Percentiles rank a stretch among this genome's conserved stretches.
Conservation (phyloP, 2,888 invertebrate species). For the Calameuta idolon region DNA sequence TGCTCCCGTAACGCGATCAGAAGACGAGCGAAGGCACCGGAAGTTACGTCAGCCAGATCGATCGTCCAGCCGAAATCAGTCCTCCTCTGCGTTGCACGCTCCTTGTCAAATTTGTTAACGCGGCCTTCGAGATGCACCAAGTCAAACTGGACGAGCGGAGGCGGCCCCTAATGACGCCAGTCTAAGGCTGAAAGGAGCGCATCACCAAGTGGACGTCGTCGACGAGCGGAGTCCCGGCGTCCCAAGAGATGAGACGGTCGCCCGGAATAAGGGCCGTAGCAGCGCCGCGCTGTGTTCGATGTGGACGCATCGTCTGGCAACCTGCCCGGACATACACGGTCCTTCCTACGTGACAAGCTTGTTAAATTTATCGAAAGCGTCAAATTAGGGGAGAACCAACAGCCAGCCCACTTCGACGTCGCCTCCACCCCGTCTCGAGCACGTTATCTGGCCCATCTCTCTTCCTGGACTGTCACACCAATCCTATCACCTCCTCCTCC, state of each 20-base stretch:
- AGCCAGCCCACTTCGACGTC: conserved; percentile 26
- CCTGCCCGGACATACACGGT: conserved; percentile 59
- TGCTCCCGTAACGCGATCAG: too few species aligned
- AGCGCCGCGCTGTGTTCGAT: conserved; percentile 57
- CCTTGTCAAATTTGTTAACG: too few species aligned
- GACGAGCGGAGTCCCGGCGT: conserved; percentile 49
- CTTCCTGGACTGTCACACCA: too few species aligned
- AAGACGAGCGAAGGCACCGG: too few species aligned
- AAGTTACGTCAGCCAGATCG: too few species aligned
- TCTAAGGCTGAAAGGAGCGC: conserved; percentile 20
- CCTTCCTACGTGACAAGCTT: conserved; percentile 64
- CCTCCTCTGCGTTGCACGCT: too few species aligned
- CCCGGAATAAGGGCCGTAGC: conserved; percentile 60
- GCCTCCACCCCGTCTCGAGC: conserved; percentile 18
- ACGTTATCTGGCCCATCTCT: too few species aligned
- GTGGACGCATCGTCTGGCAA: conserved; percentile 51
- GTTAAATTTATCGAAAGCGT: conserved; percentile 67
- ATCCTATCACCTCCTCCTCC: too few species aligned
- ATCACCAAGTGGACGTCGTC: conserved; percentile 62
- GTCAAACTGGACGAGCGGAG: conserved; percentile 34
- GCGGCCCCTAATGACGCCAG: conserved; percentile 59
- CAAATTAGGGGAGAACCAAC: conserved; percentile 62
- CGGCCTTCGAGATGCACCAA: too few species aligned
- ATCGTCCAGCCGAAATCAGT: too few species aligned
- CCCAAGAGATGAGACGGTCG: conserved; percentile 43